Percentiles rank a stretch among this genome's conserved stretches.
phyloP scores from a whole-genome alignment of 2,797 vertebrate species.

The Poeciliopsis paucimaculata region DNA sequence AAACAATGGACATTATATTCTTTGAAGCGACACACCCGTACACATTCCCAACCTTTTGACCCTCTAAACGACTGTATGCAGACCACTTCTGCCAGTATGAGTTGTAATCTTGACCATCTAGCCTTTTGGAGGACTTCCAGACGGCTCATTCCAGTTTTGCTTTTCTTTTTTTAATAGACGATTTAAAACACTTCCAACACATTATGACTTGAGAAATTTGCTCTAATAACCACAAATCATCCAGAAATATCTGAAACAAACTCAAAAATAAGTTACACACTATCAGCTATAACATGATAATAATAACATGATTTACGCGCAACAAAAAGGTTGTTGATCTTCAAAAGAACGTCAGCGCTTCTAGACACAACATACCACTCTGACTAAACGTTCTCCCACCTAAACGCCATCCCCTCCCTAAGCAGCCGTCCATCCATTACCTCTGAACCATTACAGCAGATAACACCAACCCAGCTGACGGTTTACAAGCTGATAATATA shows the following conservation, averaged over 20 bases:
- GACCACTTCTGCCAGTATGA: constrained; percentile 32
- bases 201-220: constrained; percentile 1
- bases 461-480: constrained; percentile 1
- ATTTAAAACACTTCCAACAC: not conserved
- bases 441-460: not conserved
- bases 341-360: not conserved
- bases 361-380: not conserved
- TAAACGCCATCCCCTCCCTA: not conserved
- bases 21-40: constrained; percentile 19
- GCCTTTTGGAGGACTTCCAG: constrained; percentile 34
- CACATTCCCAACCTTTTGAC: constrained; percentile 31
- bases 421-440: not conserved
- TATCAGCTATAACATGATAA: not conserved
- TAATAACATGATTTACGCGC: not conserved
- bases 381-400: not conserved
- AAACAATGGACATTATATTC: constrained; percentile 45
- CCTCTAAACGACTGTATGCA: constrained; percentile 19
- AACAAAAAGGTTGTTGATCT: not conserved
- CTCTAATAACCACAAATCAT: not conserved
- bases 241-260: not conserved
- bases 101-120: constrained; percentile 28
- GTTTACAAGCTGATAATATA: not conserved
- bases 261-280: not conserved
- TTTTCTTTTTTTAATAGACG: not conserved
- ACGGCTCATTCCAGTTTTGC: not conserved